Evolutionary conservation across 2,888 invertebrate genomes (phyloP).

Genomic region (Eupithecia pulchellata): DNA sequence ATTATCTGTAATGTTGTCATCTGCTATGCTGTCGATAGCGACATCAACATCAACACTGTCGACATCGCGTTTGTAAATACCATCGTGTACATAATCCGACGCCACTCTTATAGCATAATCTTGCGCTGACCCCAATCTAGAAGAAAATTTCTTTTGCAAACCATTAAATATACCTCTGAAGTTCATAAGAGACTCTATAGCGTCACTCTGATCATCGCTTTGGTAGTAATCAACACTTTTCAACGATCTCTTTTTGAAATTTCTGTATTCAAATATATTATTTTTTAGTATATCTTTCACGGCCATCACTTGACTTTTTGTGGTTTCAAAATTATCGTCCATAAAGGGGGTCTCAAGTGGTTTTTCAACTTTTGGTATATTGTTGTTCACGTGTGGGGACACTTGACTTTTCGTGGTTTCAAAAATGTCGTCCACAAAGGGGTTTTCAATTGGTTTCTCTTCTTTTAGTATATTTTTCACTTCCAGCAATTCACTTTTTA

Average conservation of each 20-base stretch:
- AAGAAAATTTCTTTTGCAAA: conserved; percentile 42
- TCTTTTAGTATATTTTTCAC: too few relatives aligned
- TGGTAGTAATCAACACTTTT: background rate
- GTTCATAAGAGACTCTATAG: conserved; percentile 24
- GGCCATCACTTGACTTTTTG: background rate
- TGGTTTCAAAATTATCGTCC: background rate
- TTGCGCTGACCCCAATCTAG: conserved; percentile 1
- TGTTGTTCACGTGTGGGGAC: too few relatives aligned
- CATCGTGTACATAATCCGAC: conserved; percentile 3
- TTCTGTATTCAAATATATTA: background rate
- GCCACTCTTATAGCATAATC: conserved; percentile 11
- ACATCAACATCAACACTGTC: background rate
- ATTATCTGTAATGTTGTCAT: background rate
- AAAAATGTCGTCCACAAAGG: too few relatives aligned
- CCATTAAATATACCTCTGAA: conserved; percentile 34
- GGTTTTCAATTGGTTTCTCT: too few relatives aligned
- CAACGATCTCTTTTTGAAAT: background rate
- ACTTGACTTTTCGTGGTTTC: too few relatives aligned
- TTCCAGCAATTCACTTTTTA: too few relatives aligned
- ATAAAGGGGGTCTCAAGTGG: background rate
- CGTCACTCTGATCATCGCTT: background rate
- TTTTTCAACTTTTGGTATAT: too few relatives aligned
- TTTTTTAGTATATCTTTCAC: background rate
- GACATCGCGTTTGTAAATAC: conserved; percentile 11
- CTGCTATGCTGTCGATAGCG: background rate